Base-by-base conservation (phyloP, 2,888 invertebrate species). In the Linnaemya vulpina region DNA sequence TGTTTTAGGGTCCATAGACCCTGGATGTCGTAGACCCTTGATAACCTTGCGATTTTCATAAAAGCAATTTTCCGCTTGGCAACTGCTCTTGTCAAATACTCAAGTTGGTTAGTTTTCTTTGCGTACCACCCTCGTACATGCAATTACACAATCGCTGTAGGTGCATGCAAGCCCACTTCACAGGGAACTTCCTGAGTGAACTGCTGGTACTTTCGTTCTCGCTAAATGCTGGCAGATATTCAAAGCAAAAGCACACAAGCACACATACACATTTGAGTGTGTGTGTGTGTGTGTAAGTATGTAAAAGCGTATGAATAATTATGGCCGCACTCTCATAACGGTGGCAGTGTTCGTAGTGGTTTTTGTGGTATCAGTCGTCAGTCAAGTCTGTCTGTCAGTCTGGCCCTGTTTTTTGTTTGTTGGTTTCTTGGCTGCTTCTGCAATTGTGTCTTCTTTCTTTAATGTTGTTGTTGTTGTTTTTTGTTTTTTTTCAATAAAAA, bases 231-330 rank as follows among this genome's bases (percentile, higher is more conserved):
- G 46, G 35, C 20, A 38, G 55, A 46, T 51, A 35, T 53, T 46
- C 11, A 38, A 30, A 60, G 1, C 51, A 70, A 62, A 38, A 38
- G 40, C 60, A 22, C 43, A 25, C 70, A 17, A 68, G 77, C 68
- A 81, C 84, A 81, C 81, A 81, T 78, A 35, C 81, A 84, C 53
- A 73, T 53, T 76, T 60, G 35, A 51, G 49, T n/a, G 8, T 8
- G 10, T 38, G 38, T 35, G 9, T 4, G 35, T 10, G 38, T 40
- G 1, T 40, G 38, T 8, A 40, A 8, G 5, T 8, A 40, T 8
- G 11, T 40, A 30, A 30, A 30, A 30, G n/a, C 30, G 5, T 30
- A 5, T 30, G 30, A 30, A 30, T 30, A 5, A 30, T 30, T 30
- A 5, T 30, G 30, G 30, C 49, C 74, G 67, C n/a, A 38, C 62